Evolutionary conservation across 2,113 vertebrate species (phyloP).

Genomic region (Turnix velox): DNA sequence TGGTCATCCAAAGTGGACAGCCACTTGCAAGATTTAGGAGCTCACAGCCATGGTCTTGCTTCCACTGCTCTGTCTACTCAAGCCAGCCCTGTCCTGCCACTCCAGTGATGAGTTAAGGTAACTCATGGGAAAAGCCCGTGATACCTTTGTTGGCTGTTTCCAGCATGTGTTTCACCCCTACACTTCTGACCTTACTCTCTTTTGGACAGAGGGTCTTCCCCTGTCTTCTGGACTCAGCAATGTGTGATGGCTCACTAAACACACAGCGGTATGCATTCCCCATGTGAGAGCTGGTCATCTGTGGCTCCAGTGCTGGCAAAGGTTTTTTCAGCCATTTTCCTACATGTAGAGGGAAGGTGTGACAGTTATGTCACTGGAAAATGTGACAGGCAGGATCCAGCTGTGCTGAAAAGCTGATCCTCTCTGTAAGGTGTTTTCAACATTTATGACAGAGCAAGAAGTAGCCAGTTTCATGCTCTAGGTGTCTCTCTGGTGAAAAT

Average conservation of each 20-base stretch:
- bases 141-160: neutral
- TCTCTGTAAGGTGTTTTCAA: neutral
- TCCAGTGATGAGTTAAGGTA: accelerated
- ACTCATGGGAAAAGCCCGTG: neutral
- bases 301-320: neutral
- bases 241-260: neutral
- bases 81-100: neutral
- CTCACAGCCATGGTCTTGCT: neutral
- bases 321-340: neutral
- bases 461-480: neutral
- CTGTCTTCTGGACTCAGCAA: accelerated
- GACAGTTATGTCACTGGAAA: neutral
- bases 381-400: neutral
- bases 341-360: neutral
- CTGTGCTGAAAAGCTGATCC: neutral
- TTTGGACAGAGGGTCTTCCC: neutral
- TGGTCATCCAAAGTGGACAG: neutral
- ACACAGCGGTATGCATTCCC: neutral
- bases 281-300: accelerated
- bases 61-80: neutral
- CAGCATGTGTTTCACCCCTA: neutral
- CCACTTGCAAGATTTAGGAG: neutral
- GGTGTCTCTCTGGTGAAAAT: neutral
- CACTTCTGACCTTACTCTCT: neutral
- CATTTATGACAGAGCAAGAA: neutral